Evolutionary conservation across 2,797 vertebrate genomes (phyloP).

Genomic region (Enteromius unitaeniatus): DNA sequence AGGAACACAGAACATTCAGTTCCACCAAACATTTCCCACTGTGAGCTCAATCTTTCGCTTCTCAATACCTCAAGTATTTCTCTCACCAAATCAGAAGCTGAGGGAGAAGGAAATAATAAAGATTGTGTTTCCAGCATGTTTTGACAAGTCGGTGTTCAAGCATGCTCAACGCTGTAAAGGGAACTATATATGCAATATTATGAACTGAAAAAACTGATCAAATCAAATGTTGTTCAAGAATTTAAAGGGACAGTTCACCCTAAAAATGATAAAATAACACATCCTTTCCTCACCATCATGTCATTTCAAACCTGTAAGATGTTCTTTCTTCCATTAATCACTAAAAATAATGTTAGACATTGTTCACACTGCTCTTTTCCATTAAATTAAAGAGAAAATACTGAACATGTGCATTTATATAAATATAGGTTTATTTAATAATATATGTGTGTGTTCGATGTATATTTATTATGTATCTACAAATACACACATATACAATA

Average conservation of each 20-base stretch:
- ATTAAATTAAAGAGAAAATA: background rate
- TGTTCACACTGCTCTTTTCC: background rate
- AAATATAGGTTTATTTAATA: background rate
- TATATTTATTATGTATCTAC: no score
- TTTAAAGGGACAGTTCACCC: background rate
- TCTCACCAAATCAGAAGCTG: background rate
- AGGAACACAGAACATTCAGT: conserved; percentile 50
- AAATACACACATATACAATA: no score
- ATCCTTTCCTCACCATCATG: background rate
- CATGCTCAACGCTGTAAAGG: background rate
- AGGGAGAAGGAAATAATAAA: background rate
- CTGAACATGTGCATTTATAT: background rate
- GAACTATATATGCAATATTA: background rate
- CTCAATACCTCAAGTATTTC: conserved; percentile 26
- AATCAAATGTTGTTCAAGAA: background rate
- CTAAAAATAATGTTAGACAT: background rate
- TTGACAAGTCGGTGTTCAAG: conserved; percentile 43
- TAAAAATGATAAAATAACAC: background rate
- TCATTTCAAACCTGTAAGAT: background rate
- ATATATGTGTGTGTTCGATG: no score
- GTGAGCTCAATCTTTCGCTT: conserved; percentile 50
- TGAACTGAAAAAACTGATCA: background rate
- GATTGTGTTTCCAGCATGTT: conserved; percentile 37
- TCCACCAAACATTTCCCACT: conserved; percentile 49
- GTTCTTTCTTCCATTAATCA: background rate